Conservation (phyloP, 2,888 invertebrate genomes). For the Agriotes lineatus region DNA sequence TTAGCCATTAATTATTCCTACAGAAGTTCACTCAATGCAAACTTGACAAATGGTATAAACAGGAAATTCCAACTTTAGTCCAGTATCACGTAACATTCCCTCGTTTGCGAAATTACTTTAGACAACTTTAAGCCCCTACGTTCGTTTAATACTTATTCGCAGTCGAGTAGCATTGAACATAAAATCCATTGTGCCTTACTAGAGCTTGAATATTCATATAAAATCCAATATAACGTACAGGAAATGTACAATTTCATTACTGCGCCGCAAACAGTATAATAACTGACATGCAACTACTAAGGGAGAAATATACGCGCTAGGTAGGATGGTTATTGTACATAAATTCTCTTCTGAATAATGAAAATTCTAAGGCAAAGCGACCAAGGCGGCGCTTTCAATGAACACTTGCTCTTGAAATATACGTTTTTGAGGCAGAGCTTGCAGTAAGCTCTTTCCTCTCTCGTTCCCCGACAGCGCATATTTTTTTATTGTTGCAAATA, state of each 20-base stretch:
- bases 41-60: background rate
- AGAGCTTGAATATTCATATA: conserved; percentile 35
- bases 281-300: conserved; percentile 22
- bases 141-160: conserved; percentile 15
- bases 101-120: conserved; percentile 1
- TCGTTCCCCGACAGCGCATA: background rate
- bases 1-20: too few species aligned
- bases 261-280: conserved; percentile 23
- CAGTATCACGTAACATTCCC: conserved; percentile 8
- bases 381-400: conserved; percentile 2
- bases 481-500: too few species aligned
- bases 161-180: background rate
- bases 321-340: conserved; percentile 14
- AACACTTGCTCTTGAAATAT: conserved; percentile 9
- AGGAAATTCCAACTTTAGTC: conserved; percentile 12
- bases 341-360: conserved; percentile 19
- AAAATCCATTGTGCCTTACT: conserved; percentile 6
- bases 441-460: background rate
- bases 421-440: background rate
- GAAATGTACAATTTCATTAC: conserved; percentile 35
- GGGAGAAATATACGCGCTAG: conserved; percentile 9
- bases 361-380: conserved; percentile 16
- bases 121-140: conserved; percentile 1
- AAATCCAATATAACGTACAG: conserved; percentile 31
- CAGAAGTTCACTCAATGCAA: background rate